Base-by-base conservation (phyloP, 1,140 invertebrate species). In the Zophobas atratus region DNA sequence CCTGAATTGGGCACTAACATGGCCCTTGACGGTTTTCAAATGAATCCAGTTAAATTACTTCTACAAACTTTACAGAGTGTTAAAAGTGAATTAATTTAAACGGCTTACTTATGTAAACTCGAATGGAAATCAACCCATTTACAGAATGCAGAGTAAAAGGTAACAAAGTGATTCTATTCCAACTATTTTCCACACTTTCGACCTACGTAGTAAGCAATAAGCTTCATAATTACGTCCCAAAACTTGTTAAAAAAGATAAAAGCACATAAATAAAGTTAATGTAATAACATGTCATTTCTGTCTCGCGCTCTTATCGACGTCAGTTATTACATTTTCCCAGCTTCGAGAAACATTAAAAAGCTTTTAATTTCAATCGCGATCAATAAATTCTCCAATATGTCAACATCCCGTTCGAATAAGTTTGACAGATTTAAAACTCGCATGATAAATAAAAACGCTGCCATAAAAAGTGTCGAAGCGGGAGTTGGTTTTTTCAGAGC, bases 31-130 rank as follows among this genome's bases (percentile, higher is more conserved):
- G 71, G 55, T 56, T 73, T 56, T 55, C 71, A 73, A 73, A 73
- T 73, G 71, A 55, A 73, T 73, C 55, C 71, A 53, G 71, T 73
- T 73, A 73, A 73, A 73, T 73, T 73, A 73, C 71, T 56, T 55
- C 36, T 38, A 56, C 71, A 73, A 73, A 73, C 71, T 73, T 73
- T 73, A 73, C 71, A 55, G 49, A 56, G 49, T 72, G 70, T 72
- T 53, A 73, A 55, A 73, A 56, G 39, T 55, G 71, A 73, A 73
- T 73, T 73, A 73, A 73, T 73, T 73, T 56, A 55, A 73, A 73
- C 51, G 49, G 71, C 49, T 73, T 73, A 73, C 49, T 73, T 73
- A 73, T 72, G 70, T 72, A 72, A 72, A 72, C 60, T 67, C 39
- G 60, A 67, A 67, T 67, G 60, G 39, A 67, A 67, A 67, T 67